phyloP scores from a whole-genome alignment of 2,113 vertebrate species.

The Steatornis caripensis region DNA sequence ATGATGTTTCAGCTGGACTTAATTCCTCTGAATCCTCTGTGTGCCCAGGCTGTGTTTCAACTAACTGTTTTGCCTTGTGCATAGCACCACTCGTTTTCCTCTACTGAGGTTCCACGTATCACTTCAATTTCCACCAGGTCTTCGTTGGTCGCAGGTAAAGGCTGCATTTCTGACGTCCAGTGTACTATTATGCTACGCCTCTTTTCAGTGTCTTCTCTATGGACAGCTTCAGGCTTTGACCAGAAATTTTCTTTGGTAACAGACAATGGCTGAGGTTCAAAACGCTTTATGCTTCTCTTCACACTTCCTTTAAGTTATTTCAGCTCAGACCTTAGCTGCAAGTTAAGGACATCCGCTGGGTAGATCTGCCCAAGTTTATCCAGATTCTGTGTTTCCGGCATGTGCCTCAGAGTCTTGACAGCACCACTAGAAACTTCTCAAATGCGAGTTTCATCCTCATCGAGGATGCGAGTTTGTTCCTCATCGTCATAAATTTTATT shows the following conservation, averaged over 20 bases:
- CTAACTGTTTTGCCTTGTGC: constrained; percentile 83
- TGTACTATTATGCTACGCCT: constrained; percentile 80
- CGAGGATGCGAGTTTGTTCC: too few relatives aligned
- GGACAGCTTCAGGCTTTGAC: constrained; percentile 82
- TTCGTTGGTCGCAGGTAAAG: constrained; percentile 76
- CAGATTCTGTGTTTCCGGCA: constrained; percentile 83
- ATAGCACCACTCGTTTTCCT: constrained; percentile 78
- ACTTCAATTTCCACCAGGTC: constrained; percentile 76
- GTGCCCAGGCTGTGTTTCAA: constrained; percentile 83
- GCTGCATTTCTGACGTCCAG: constrained; percentile 84
- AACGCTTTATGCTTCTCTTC: constrained; percentile 81
- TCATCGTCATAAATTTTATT: constrained; percentile 71
- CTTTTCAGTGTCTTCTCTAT: constrained; percentile 82
- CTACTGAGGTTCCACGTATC: constrained; percentile 80
- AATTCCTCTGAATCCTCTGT: constrained; percentile 72
- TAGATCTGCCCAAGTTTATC: constrained; percentile 80
- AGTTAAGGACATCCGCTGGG: constrained; percentile 78
- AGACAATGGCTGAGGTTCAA: constrained; percentile 84
- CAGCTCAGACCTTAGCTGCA: constrained; percentile 81
- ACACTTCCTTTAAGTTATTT: constrained; percentile 82
- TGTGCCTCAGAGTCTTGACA: constrained; percentile 80
- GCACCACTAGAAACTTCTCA: constrained; percentile 78
- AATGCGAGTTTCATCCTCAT: background rate
- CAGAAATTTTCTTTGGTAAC: constrained; percentile 81
- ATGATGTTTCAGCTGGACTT: background rate